phyloP scores from a whole-genome alignment of 2,888 invertebrate genomes.

The Rhorus exstirpatorius region DNA sequence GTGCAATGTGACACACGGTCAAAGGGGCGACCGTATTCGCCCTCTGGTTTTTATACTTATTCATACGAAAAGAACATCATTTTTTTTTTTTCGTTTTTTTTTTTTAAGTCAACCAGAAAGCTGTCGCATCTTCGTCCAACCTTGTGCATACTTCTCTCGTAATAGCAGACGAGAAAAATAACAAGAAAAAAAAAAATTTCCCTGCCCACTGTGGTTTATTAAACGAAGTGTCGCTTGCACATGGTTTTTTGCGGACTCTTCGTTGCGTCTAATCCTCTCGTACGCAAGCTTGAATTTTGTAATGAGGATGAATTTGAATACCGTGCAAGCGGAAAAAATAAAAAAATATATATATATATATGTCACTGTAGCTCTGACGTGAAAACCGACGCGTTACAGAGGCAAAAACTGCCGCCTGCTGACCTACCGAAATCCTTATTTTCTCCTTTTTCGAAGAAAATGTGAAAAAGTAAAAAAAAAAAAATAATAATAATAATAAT shows the following conservation, averaged over 20 bases:
- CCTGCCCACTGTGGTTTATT: slow-evolving; percentile 57
- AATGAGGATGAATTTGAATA: slow-evolving; percentile 69
- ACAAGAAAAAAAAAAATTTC: slow-evolving; percentile 51
- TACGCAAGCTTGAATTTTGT: slow-evolving; percentile 57
- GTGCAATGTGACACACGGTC: background rate
- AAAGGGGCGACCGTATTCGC: slow-evolving; percentile 13
- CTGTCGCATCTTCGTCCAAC: slow-evolving; percentile 21
- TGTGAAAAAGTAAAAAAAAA: slow-evolving; percentile 25
- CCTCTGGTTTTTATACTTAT: slow-evolving; percentile 34
- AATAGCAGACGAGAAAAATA: slow-evolving; percentile 23
- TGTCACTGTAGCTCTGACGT: slow-evolving; percentile 25
- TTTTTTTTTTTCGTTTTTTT: slow-evolving; percentile 76
- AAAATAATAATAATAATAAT: no score
- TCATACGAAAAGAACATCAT: slow-evolving; percentile 66
- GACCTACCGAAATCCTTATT: slow-evolving; percentile 38
- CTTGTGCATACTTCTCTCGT: slow-evolving; percentile 1
- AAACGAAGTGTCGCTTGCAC: slow-evolving; percentile 73
- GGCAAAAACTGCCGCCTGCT: slow-evolving; percentile 20
- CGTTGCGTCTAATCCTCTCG: slow-evolving; percentile 54
- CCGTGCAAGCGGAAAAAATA: slow-evolving; percentile 24
- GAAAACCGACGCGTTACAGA: slow-evolving; percentile 24
- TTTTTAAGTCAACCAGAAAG: slow-evolving; percentile 38
- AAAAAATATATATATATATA: slow-evolving; percentile 52
- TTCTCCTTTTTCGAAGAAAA: slow-evolving; percentile 37
- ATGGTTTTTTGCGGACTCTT: slow-evolving; percentile 73